Evolutionary conservation across 2,113 vertebrate genomes (phyloP).

Genomic region (Calidris pygmaea): DNA sequence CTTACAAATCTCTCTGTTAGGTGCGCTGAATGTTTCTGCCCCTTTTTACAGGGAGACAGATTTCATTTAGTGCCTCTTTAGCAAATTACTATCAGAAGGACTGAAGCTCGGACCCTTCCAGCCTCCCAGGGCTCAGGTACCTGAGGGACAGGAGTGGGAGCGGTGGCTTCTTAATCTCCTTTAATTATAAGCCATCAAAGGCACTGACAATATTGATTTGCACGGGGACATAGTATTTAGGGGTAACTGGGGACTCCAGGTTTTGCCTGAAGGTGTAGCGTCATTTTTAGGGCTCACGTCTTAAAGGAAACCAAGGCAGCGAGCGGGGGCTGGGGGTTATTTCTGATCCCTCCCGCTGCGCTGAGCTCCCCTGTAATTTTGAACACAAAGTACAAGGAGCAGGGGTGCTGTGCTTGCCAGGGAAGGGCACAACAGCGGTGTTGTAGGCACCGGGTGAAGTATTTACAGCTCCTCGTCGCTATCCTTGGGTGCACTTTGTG

Average conservation of each 20-base stretch:
- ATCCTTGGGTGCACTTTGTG: slow-evolving; percentile 10
- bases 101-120: neutral
- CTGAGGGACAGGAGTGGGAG: neutral
- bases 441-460: neutral
- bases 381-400: slow-evolving; percentile 30
- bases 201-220: neutral
- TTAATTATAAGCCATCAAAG: neutral
- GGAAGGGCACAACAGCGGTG: neutral
- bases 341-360: neutral
- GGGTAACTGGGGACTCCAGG: neutral
- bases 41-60: neutral
- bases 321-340: neutral
- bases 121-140: neutral
- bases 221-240: neutral
- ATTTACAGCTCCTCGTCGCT: neutral
- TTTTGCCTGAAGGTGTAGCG: neutral
- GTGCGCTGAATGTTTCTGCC: rapidly evolving
- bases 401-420: neutral
- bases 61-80: neutral
- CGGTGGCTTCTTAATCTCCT: neutral
- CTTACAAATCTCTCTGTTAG: neutral
- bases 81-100: neutral
- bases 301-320: neutral
- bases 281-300: neutral
- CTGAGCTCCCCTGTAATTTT: neutral